Conservation (phyloP, 1,140 invertebrate species). For the Oreohelix idahoensis region DNA sequence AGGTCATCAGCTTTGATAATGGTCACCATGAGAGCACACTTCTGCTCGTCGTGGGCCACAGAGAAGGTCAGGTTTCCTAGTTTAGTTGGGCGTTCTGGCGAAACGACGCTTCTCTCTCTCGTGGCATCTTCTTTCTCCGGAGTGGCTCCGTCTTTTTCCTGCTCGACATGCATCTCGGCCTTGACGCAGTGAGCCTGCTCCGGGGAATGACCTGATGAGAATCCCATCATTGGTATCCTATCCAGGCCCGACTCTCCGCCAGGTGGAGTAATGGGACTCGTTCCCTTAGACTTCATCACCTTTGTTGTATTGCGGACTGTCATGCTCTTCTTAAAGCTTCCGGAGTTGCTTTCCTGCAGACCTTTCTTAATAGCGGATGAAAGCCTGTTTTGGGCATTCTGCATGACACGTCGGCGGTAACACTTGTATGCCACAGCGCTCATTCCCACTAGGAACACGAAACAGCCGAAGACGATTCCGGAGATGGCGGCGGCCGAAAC, state of each 20-base stretch:
- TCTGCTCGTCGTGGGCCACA: constrained; percentile 86
- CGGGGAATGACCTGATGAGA: constrained; percentile 47
- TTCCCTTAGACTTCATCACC: constrained; percentile 66
- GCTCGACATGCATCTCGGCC: constrained; percentile 64
- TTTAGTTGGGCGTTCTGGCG: constrained; percentile 72
- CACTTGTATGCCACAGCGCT: constrained; percentile 65
- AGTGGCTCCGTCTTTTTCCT: constrained; percentile 76
- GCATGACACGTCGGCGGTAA: constrained; percentile 61
- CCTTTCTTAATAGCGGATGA: constrained; percentile 71
- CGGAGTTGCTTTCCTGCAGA: constrained; percentile 63
- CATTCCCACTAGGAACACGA: constrained; percentile 58
- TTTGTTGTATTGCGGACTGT: constrained; percentile 48
- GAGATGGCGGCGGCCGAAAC: constrained; percentile 56
- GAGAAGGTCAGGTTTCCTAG: constrained; percentile 86
- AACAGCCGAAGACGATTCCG: constrained; percentile 59
- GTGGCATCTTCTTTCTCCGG: constrained; percentile 77
- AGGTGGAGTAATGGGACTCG: constrained; percentile 62
- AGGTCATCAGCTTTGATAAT: constrained; percentile 81
- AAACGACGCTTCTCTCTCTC: constrained; percentile 60
- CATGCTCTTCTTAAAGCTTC: constrained; percentile 57
- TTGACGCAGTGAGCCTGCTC: constrained; percentile 50
- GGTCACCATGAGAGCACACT: constrained; percentile 90
- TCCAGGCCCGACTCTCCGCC: constrained; percentile 51
- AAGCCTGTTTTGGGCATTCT: constrained; percentile 65
- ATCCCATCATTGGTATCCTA: constrained; percentile 51